Percentiles rank a stretch among this genome's conserved stretches.
Evolutionary conservation across 2,113 vertebrate species (phyloP).

Genomic region (Atractosteus spatula): DNA sequence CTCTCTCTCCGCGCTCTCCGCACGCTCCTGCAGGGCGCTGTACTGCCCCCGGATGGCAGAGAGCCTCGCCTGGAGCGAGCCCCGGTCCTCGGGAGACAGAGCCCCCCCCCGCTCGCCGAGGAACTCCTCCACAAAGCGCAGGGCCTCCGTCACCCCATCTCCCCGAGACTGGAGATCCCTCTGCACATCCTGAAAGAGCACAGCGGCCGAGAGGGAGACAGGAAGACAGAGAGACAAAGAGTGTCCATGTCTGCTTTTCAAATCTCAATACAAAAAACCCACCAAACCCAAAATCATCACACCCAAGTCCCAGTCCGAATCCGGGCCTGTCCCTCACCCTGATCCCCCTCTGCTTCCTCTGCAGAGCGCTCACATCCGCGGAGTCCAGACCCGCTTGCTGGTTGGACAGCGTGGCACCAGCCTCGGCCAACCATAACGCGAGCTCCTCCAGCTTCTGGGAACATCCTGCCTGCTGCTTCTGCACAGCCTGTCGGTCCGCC

Average conservation of each 20-base stretch:
- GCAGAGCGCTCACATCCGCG: slow-evolving; percentile 67
- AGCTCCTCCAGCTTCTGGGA: slow-evolving; percentile 81
- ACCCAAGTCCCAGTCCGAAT: not conserved
- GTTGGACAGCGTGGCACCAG: slow-evolving; percentile 64
- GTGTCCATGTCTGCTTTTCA: too few relatives aligned
- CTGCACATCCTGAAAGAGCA: slow-evolving; percentile 75
- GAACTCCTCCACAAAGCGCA: slow-evolving; percentile 82
- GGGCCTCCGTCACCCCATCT: slow-evolving; percentile 63
- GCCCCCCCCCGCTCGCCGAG: slow-evolving; percentile 75
- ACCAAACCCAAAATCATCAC: too few relatives aligned
- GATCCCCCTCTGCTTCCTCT: slow-evolving; percentile 76
- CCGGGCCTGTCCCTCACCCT: slow-evolving; percentile 63
- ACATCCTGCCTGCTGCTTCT: slow-evolving; percentile 84
- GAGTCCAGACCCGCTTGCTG: slow-evolving; percentile 59
- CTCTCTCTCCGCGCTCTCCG: slow-evolving; percentile 69
- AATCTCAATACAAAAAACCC: not conserved
- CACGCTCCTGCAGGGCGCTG: slow-evolving; percentile 66
- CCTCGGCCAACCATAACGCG: slow-evolving; percentile 74
- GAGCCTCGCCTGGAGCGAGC: slow-evolving; percentile 69
- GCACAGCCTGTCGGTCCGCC: slow-evolving; percentile 69
- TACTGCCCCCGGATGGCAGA: slow-evolving; percentile 78
- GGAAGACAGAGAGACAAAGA: not conserved
- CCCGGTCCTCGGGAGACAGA: slow-evolving; percentile 73
- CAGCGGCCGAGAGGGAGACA: not conserved
- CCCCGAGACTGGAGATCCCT: slow-evolving; percentile 72